Base-by-base conservation (phyloP, 2,797 vertebrate genomes). In the Peromyscus melanophrys region DNA sequence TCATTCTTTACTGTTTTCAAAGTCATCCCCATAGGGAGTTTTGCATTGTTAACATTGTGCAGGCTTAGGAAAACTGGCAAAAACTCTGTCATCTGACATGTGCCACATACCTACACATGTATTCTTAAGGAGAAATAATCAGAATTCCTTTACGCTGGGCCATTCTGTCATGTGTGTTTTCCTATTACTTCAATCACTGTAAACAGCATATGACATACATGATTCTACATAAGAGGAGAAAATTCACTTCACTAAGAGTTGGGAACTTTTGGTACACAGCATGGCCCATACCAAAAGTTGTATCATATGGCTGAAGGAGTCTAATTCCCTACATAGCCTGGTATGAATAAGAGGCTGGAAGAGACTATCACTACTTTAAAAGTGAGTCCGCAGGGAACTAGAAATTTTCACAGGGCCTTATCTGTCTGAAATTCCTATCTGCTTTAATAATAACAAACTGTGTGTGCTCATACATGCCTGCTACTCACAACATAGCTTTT, bases 41-140 rank as follows among this genome's bases (percentile, higher is more conserved):
- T 52, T 82, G 3, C 29, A 81, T 73, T 82, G 75, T 95, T 89
- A 92, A 92, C 0, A 71, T 34, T 77, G 9, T 40, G 11, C 3
- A 85, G 37, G 5, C 27, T 61, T 96, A 40, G 25, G 27, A 93
- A 97, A 93, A 21, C 4, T 40, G 19, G 69, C 86, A 76, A 59
- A 82, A 93, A 76, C 37, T 52, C 25, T 83, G 31, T 61, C 52
- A 4, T 2, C 1, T 78, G 25, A 90, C 4, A 49, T 46, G 4
- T 49, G 80, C 29, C 3, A 81, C 10, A 52, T 27, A 92, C 49
- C 25, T 9, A 73, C 14, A 23, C 40, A 7, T 69, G 29, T 31
- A 10, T 34, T 23, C 3, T 65, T 73, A 89, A 76, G 43, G 29
- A 9, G 40, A 95, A 82, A 8, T 55, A 1, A 86, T 75, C 6